Percentiles rank a stretch among this genome's conserved stretches.
Evolutionary conservation across 1,140 invertebrate species (phyloP).

Genomic region (Pachyrhynchus sulphureomaculatus): DNA sequence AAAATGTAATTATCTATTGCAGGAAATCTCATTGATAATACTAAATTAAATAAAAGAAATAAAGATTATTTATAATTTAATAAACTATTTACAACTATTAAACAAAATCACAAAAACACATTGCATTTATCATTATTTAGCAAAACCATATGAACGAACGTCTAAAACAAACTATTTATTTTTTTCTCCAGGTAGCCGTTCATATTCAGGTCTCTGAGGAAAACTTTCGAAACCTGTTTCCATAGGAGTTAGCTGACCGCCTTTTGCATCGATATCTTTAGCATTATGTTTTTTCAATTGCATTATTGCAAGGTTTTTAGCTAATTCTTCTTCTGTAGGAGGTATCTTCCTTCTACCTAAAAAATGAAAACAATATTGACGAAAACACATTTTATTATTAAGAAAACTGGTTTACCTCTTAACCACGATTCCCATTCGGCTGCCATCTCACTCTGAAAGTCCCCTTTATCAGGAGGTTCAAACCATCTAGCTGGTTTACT

Average conservation of each 20-base stretch:
- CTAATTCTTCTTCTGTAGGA: conserved; percentile 71
- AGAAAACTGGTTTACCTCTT: conserved; percentile 51
- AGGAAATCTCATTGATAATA: too few species aligned
- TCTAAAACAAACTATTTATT: too few species aligned
- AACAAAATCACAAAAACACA: too few species aligned
- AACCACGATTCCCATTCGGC: conserved; percentile 86
- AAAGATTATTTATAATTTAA: too few species aligned
- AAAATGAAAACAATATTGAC: background rate
- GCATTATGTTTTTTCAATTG: conserved; percentile 74
- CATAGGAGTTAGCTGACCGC: conserved; percentile 46
- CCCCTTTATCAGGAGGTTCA: conserved; percentile 60
- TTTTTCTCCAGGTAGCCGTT: conserved; percentile 42
- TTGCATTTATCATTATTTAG: too few species aligned
- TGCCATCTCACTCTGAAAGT: conserved; percentile 71
- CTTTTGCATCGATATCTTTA: conserved; percentile 61
- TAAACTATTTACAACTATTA: too few species aligned
- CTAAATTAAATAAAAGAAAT: too few species aligned
- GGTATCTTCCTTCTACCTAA: conserved; percentile 60
- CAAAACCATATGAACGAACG: too few species aligned
- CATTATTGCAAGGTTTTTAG: conserved; percentile 67
- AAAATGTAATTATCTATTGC: too few species aligned
- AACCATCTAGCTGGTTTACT: conserved; percentile 69
- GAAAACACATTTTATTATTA: background rate
- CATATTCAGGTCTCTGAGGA: conserved; percentile 44
- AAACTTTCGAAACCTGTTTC: conserved; percentile 48